A percentile compares a stretch with the other conserved stretches of the same genome.
Conservation (phyloP, 2,888 invertebrate species). For the Cerastis rubricosa region DNA sequence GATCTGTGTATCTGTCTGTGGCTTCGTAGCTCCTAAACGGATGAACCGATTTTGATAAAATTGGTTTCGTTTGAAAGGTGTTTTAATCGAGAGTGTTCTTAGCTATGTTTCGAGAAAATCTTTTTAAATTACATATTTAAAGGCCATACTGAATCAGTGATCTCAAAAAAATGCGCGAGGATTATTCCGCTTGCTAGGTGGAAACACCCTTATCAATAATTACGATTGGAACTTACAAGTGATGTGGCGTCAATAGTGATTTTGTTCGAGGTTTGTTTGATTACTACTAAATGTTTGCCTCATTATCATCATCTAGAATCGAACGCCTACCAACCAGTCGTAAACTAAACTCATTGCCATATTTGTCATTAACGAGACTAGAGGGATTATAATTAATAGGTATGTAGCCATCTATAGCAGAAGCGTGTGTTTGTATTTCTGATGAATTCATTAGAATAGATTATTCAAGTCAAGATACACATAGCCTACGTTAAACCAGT, state of each 20-base stretch:
- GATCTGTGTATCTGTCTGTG: too few species aligned
- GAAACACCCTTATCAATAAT: not conserved
- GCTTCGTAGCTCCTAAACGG: too few species aligned
- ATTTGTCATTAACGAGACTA: constrained; percentile 25
- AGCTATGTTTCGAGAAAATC: too few species aligned
- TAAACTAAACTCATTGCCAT: constrained; percentile 14
- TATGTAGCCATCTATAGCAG: constrained; percentile 26
- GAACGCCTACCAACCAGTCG: constrained; percentile 3
- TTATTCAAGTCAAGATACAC: constrained; percentile 54
- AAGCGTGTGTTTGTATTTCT: constrained; percentile 67
- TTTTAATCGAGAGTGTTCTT: too few species aligned
- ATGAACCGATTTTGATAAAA: too few species aligned
- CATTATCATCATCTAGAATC: too few species aligned
- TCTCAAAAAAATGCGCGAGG: not conserved
- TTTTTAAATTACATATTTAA: too few species aligned
- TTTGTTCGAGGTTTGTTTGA: too few species aligned
- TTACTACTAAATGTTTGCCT: too few species aligned
- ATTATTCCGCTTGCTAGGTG: not conserved
- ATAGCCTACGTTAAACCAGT: constrained; percentile 50
- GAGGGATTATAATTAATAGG: constrained; percentile 33
- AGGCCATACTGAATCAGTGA: not conserved
- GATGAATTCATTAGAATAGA: constrained; percentile 74
- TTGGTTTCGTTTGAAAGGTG: too few species aligned
- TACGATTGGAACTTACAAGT: too few species aligned
- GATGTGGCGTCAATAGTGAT: too few species aligned